These are phyloP conservation scores for Oscheius myriophilus DNA, from an alignment of 2,888 invertebrate species.

Conservation along the genomic window DNA sequence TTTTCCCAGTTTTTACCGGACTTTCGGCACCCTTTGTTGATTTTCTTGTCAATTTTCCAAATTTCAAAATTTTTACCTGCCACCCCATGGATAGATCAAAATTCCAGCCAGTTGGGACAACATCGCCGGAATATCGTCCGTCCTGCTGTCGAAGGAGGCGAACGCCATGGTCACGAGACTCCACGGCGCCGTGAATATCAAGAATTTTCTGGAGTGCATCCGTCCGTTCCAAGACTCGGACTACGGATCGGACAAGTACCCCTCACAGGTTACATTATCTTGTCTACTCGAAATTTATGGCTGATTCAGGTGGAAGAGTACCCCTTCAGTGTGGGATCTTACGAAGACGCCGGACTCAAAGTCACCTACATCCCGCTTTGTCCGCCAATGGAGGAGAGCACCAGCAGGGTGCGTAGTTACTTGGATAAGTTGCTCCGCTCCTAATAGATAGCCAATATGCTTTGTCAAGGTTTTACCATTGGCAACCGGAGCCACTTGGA, in stretches of 20 bases:
- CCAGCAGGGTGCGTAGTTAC: constrained; percentile 6
- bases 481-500: too few species aligned
- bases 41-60: background rate
- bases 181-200: constrained; percentile 64
- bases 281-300: too few species aligned
- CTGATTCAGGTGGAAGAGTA: constrained; percentile 52
- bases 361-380: constrained; percentile 50
- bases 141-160: constrained; percentile 60
- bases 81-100: too few species aligned
- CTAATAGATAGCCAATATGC: too few species aligned
- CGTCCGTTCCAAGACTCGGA: constrained; percentile 67
- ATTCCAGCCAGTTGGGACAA: constrained; percentile 64
- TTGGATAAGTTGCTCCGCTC: too few species aligned
- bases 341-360: constrained; percentile 52
- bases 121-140: constrained; percentile 64
- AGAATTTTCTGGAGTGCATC: constrained; percentile 60
- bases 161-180: constrained; percentile 53
- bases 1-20: background rate
- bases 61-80: too few species aligned
- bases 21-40: too few species aligned
- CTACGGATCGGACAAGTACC: constrained; percentile 57
- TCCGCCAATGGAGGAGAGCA: constrained; percentile 23
- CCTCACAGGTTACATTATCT: constrained; percentile 37
- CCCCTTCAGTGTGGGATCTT: constrained; percentile 44
- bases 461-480: too few species aligned